Base-by-base conservation (phyloP, 2,888 invertebrate genomes). In the Neoascia interrupta region DNA sequence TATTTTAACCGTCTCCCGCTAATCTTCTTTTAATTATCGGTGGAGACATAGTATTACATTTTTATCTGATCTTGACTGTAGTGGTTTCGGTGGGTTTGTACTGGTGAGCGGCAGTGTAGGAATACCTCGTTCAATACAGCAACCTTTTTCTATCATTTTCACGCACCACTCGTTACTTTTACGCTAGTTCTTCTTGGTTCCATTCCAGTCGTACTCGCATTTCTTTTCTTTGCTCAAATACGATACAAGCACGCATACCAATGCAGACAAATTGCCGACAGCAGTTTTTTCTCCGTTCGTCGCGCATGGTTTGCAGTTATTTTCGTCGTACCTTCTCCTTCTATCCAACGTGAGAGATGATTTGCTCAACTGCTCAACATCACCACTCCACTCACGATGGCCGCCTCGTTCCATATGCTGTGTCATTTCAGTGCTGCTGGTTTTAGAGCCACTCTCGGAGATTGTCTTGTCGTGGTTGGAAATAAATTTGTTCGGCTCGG, bases 391-490 rank as follows among this genome's bases (percentile, higher is more conserved):
- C 54, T 51, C 36, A 34, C 18, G 21, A 28, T 60, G 54, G 13
- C 31, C 13, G 8, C n/a, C n/a, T 26, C 49, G 56, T 63, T 69
- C 31, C 63, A 45, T 23, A 2, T 4, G 34, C 37, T 54, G 47
- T 53, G 66, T 21, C 15, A 19, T 74, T 53, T 45, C 61, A 19
- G 31, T 45, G 43, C 53, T 45, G 60, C 60, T 53, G 69, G 61
- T 70, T 70, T 60, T 61, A n/a, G n/a, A n/a, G n/a, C n/a, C n/a
- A 61, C 45, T 37, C 53, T 53, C 45, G 47, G 36, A 37, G 61
- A 53, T 53, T 60, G 28, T 18, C 45, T 11, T 61, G n/a, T n/a
- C n/a, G n/a, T n/a, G n/a, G n/a, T n/a, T n/a, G n/a, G n/a, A n/a
- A n/a, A n/a, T n/a, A n/a, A n/a, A n/a, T n/a, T n/a, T n/a, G n/a